Evolutionary conservation across 2,113 vertebrate genomes (phyloP).

Genomic region (Erythrocebus patas): DNA sequence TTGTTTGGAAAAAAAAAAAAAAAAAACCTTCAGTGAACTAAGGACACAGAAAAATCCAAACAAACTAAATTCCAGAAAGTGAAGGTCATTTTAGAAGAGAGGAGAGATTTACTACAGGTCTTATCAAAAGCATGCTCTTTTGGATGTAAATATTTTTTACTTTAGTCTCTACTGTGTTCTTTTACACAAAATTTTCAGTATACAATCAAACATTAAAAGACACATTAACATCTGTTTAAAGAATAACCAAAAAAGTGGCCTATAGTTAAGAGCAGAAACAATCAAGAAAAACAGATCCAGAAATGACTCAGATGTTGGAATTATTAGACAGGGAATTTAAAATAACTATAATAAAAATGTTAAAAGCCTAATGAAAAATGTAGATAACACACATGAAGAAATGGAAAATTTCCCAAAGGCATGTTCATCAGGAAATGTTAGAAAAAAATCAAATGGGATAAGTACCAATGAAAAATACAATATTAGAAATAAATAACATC

Average conservation of each 20-base stretch:
- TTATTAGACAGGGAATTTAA: not conserved
- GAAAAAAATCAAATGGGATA: not conserved
- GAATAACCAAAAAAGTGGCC: not conserved
- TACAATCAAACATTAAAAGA: not conserved
- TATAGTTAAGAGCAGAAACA: not conserved
- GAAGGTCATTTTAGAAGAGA: not conserved
- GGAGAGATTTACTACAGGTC: not conserved
- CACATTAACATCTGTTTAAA: not conserved
- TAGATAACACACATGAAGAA: not conserved
- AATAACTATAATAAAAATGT: not conserved
- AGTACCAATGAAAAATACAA: not conserved
- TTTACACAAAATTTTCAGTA: not conserved
- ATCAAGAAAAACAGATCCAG: not conserved
- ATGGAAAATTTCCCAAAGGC: not conserved
- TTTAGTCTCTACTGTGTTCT: not conserved
- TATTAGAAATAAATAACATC: not conserved
- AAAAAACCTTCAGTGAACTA: not conserved
- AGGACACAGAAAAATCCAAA: slow-evolving; percentile 6
- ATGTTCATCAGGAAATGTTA: not conserved
- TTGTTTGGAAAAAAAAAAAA: not conserved
- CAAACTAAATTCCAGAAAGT: not conserved
- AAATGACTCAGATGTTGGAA: not conserved
- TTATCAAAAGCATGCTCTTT: not conserved
- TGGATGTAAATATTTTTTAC: not conserved
- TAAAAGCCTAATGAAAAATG: not conserved